Percentiles rank a stretch among this genome's conserved stretches.
phyloP scores from a whole-genome alignment of 2,888 invertebrate genomes.

The Amphipoea oculea region DNA sequence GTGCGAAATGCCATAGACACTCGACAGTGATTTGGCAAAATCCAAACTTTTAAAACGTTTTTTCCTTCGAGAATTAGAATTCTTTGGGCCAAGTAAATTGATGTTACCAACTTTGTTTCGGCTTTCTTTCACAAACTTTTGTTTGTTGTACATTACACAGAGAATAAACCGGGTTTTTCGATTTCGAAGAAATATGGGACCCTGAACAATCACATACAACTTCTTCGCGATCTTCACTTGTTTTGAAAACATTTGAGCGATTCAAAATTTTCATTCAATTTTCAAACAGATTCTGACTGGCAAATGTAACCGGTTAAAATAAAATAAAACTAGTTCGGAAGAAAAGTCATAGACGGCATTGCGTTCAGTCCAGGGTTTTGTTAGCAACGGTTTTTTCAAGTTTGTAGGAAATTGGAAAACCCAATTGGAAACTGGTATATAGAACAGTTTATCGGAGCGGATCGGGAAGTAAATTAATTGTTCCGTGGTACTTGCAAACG shows the following conservation, averaged over 20 bases:
- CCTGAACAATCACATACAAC: background rate
- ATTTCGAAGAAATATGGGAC: slow-evolving; percentile 22
- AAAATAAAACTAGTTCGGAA: background rate
- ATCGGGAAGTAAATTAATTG: slow-evolving; percentile 13
- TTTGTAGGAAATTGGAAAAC: slow-evolving; percentile 27
- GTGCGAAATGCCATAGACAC: slow-evolving; percentile 5
- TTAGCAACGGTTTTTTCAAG: slow-evolving; percentile 7
- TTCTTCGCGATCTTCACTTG: slow-evolving; percentile 2
- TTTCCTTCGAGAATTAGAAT: slow-evolving; percentile 62
- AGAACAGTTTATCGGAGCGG: slow-evolving; percentile 18
- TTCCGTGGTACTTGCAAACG: slow-evolving; percentile 9
- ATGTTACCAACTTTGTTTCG: slow-evolving; percentile 64
- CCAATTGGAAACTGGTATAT: slow-evolving; percentile 12
- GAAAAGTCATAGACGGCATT: background rate
- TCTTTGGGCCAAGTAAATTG: slow-evolving; percentile 63
- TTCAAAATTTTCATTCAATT: slow-evolving; percentile 2
- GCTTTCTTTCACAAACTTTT: slow-evolving; percentile 53
- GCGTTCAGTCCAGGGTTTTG: background rate
- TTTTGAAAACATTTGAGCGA: background rate
- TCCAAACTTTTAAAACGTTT: slow-evolving; percentile 64
- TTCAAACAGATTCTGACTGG: slow-evolving; percentile 4
- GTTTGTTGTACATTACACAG: slow-evolving; percentile 31
- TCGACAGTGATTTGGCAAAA: slow-evolving; percentile 54
- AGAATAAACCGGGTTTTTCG: slow-evolving; percentile 34
- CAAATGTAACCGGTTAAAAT: background rate